phyloP scores from a whole-genome alignment of 2,113 vertebrate species.

The Pycnonotus jocosus region DNA sequence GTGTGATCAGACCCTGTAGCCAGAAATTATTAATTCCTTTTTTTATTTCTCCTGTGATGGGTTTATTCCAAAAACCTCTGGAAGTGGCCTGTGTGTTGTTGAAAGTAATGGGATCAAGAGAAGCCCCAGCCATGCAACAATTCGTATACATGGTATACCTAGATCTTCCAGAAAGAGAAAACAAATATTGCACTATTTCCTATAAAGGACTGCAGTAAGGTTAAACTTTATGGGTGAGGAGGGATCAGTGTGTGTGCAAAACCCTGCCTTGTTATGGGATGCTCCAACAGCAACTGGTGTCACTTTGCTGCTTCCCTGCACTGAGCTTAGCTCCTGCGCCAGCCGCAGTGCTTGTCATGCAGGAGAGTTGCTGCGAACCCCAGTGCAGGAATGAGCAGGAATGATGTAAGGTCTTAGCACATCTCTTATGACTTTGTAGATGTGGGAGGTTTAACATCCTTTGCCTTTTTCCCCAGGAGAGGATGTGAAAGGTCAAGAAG shows the following conservation, averaged over 20 bases:
- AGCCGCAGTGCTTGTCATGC: background rate
- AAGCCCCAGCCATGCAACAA: background rate
- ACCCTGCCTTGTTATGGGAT: background rate
- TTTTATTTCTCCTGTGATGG: background rate
- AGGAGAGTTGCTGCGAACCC: background rate
- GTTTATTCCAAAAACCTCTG: background rate
- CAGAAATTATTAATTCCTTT: background rate
- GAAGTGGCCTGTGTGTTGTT: background rate
- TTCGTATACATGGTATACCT: background rate
- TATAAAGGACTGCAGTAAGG: background rate
- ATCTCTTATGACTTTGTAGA: background rate
- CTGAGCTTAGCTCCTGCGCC: background rate
- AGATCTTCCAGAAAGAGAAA: background rate
- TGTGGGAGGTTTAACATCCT: background rate
- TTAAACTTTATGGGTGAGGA: background rate
- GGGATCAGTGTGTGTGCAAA: background rate
- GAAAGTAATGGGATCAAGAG: background rate
- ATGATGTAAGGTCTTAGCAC: background rate
- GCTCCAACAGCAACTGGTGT: background rate
- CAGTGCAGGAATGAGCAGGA: background rate
- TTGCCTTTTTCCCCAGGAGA: background rate
- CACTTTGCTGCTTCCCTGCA: background rate
- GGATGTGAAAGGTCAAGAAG: background rate
- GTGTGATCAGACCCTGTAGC: background rate
- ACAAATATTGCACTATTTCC: background rate